A percentile compares a stretch with the other conserved stretches of the same genome.
phyloP scores from a whole-genome alignment of 2,113 vertebrate genomes.

The Xiphophorus maculatus region DNA sequence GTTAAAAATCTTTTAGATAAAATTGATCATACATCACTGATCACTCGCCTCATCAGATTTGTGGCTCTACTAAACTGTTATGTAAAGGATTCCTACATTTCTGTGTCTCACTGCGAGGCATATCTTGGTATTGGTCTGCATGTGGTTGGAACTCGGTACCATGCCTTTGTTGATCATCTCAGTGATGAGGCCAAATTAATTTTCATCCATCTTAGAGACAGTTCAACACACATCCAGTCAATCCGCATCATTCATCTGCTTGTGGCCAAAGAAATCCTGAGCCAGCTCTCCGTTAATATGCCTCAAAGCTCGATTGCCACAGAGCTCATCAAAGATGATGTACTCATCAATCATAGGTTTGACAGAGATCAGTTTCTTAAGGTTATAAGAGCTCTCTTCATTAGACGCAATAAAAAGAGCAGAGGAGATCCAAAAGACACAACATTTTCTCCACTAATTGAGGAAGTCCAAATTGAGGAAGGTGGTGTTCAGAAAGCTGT shows the following conservation, averaged over 20 bases:
- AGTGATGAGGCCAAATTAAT: conserved; percentile 74
- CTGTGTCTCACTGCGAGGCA: conserved; percentile 79
- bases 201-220: conserved; percentile 73
- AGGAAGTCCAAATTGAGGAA: conserved; percentile 51
- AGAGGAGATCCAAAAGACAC: conserved; percentile 75
- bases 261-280: conserved; percentile 78
- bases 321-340: conserved; percentile 66
- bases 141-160: conserved; percentile 16
- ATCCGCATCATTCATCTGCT: conserved; percentile 77
- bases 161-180: conserved; percentile 67
- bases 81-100: conserved; percentile 66
- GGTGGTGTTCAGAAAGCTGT: conserved; percentile 72
- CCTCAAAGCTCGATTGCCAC: conserved; percentile 72
- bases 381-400: conserved; percentile 76
- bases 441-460: conserved; percentile 76
- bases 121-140: conserved; percentile 61
- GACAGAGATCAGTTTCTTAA: conserved; percentile 61
- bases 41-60: conserved; percentile 67
- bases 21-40: conserved; percentile 50
- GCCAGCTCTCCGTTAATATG: conserved; percentile 62
- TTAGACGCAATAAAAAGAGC: conserved; percentile 74
- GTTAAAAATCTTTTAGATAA: conserved; percentile 69
- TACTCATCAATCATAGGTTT: conserved; percentile 76
- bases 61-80: conserved; percentile 79
- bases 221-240: conserved; percentile 54